Evolutionary conservation across 2,888 invertebrate species (phyloP), one percentile per base, ranked within the genome.

Genomic region (Chymomyza fuscimana): DNA sequence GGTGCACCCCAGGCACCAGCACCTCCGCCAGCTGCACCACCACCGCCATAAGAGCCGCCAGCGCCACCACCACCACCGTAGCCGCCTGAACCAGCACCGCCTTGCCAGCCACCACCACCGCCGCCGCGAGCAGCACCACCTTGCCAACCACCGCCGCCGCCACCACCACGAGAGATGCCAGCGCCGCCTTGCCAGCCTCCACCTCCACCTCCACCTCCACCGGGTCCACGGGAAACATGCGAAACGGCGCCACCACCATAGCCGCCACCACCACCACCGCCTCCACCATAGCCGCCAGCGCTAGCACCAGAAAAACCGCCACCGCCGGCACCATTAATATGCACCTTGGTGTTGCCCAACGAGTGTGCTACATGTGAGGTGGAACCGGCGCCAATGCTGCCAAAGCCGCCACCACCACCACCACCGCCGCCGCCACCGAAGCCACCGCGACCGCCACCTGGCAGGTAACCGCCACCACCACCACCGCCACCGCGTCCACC

Each of bases 351-450:
- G 32, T 19, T 60, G 32, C 29, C 64, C 51, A 51, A 19, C 16
- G 19, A 32, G 40, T 62, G 19, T 54, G 25, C 56, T 36, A 56
- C 29, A 59, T 32, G 59, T 10, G 51, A 32, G 3, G n/a, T 61
- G 40, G 60, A 60, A 29, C 73, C 69, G 25, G 70, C 72, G 15
- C 73, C 66, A 36, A 61, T 62, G 51, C 25, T 56, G 29, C 46
- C 62, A 62, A 51, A 19, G 3, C 73, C 73, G 4, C 76, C 73
- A 56, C 65, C 69, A 12, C 56, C 58, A 4, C 64, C 32, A 19
- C 73, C 73, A 1, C 70, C 66, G 32, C 67, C 46, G 60, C 70
- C 68, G 29, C 54, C 72, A 69, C 74, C 70, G 52, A 67, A 65
- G 19, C 75, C 71, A 25, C 74, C 68, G 25, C 69, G 63, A 9